A percentile compares a stretch with the other conserved stretches of the same genome.
Conservation (phyloP, 2,797 vertebrate genomes). For the Sparidentex hasta region DNA sequence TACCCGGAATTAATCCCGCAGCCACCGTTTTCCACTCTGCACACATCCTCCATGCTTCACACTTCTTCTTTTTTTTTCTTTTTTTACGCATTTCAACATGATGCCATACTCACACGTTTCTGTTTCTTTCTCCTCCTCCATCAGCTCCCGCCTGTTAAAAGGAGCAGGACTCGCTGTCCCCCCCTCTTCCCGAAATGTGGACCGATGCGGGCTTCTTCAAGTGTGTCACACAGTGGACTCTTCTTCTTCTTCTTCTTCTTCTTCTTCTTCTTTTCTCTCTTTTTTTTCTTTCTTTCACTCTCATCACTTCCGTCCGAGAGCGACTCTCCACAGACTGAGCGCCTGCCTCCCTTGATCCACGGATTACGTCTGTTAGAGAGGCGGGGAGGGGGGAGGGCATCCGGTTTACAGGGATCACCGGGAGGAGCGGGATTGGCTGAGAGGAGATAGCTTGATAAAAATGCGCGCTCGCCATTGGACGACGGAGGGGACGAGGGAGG, state of each 20-base stretch:
- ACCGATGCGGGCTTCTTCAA: conserved; percentile 15
- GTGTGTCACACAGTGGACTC: too few relatives aligned
- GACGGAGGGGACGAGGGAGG: not conserved
- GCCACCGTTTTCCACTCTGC: not conserved
- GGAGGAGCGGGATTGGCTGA: conserved; percentile 74
- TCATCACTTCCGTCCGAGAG: conserved; percentile 64
- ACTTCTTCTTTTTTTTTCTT: not conserved
- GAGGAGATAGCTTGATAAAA: conserved; percentile 77
- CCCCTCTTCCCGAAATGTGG: conserved; percentile 17
- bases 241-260: too few relatives aligned
- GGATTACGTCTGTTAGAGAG: conserved; percentile 74
- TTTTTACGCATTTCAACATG: conserved; percentile 43
- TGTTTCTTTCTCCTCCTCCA: not conserved
- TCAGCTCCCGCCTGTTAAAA: conserved; percentile 12
- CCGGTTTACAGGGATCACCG: conserved; percentile 78
- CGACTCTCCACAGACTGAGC: conserved; percentile 69
- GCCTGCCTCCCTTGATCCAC: conserved; percentile 61
- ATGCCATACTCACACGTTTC: conserved; percentile 68
- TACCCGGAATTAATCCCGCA: not conserved
- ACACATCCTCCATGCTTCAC: not conserved
- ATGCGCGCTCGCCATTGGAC: conserved; percentile 71
- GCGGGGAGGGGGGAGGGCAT: conserved; percentile 68
- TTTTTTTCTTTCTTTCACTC: conserved; percentile 41
- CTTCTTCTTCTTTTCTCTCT: conserved; percentile 14
- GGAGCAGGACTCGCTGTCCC: conserved; percentile 38